Percentiles rank a stretch among this genome's conserved stretches.
These are phyloP conservation scores for Columba guinea DNA, from an alignment of 2,797 vertebrate species.

Conservation along the genomic window DNA sequence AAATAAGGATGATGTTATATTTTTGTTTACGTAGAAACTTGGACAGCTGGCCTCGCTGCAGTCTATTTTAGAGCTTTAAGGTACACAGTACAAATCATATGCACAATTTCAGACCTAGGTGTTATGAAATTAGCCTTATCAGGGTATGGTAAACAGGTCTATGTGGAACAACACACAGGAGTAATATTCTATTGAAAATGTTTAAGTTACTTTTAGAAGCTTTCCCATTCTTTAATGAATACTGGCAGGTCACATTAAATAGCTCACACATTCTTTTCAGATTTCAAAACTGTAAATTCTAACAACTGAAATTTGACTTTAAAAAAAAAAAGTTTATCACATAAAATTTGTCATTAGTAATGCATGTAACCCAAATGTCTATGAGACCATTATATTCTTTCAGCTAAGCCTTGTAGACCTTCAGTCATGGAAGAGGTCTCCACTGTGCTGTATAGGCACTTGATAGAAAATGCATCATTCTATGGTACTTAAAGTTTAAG, in stretches of 20 bases:
- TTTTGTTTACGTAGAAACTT: neutral
- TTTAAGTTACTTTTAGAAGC: neutral
- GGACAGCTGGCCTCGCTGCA: neutral
- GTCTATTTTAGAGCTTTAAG: neutral
- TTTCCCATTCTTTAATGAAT: neutral
- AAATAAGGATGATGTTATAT: neutral
- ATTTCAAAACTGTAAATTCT: neutral
- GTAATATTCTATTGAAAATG: neutral
- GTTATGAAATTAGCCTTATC: neutral
- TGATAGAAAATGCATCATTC: neutral
- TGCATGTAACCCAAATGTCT: neutral
- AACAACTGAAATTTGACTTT: neutral
- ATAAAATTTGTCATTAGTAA: neutral
- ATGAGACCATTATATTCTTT: neutral
- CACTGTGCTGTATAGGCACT: accelerated
- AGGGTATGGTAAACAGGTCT: neutral
- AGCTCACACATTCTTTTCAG: neutral
- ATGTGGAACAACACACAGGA: neutral
- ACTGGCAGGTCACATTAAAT: neutral
- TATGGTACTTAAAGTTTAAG: neutral
- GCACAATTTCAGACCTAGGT: neutral
- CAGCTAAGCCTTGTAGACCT: neutral
- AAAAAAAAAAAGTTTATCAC: neutral
- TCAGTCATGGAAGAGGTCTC: neutral
- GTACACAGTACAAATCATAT: neutral